A percentile compares a stretch with the other conserved stretches of the same genome.
Conservation (phyloP, 2,888 invertebrate species). For the Ochlodes sylvanus region DNA sequence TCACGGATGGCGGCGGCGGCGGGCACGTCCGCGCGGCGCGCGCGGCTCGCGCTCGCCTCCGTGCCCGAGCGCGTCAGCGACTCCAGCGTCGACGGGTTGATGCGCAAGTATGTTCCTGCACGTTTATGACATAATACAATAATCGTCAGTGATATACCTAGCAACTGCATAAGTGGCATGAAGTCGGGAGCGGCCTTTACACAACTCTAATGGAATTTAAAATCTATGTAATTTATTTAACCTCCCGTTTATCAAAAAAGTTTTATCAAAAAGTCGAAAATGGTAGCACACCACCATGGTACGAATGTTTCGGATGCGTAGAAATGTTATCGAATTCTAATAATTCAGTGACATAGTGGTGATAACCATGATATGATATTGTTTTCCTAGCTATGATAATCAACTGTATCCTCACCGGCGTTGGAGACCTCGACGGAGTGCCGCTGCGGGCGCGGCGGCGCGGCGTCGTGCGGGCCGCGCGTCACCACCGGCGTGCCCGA, state of each 20-base stretch:
- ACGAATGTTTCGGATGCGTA: neutral
- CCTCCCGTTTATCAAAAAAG: no score
- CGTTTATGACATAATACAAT: neutral
- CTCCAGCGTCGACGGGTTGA: conserved; percentile 91
- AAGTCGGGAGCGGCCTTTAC: no score
- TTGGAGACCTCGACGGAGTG: conserved; percentile 95
- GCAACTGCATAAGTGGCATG: no score
- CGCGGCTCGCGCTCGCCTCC: conserved; percentile 91
- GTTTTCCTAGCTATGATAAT: no score
- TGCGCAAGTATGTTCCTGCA: conserved; percentile 89
- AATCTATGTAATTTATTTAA: neutral
- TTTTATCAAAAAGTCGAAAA: no score
- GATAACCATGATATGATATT: no score
- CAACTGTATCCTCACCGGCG: conserved; percentile 67
- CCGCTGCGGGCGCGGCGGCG: conserved; percentile 82
- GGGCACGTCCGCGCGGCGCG: conserved; percentile 69
- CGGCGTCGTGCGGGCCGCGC: conserved; percentile 62
- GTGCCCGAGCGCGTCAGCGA: conserved; percentile 91
- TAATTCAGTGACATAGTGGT: no score
- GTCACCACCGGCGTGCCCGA: conserved; percentile 90
- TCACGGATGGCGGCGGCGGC: conserved; percentile 72
- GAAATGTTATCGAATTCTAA: neutral
- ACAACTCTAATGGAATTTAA: no score
- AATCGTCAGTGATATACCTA: no score
- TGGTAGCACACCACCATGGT: no score